Evolutionary conservation across 2,888 invertebrate genomes (phyloP).

Genomic region (Cyclophora albipunctata): DNA sequence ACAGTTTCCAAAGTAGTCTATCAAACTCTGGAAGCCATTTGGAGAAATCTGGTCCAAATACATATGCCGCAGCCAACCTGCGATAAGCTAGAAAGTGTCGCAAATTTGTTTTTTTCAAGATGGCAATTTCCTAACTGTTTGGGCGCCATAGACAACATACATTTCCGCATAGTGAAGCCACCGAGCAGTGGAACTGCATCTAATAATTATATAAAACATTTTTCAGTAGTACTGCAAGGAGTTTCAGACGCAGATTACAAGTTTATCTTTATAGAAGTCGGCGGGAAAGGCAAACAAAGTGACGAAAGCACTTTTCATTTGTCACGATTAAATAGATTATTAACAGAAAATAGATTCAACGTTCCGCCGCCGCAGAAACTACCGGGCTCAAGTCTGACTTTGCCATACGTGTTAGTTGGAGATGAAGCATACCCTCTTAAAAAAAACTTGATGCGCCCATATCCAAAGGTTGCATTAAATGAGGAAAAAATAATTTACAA

Average conservation of each 20-base stretch:
- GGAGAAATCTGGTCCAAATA: constrained; percentile 3
- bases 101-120: constrained; percentile 8
- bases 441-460: constrained; percentile 17
- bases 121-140: constrained; percentile 18
- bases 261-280: constrained; percentile 6
- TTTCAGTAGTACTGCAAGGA: constrained; percentile 6
- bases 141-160: constrained; percentile 18
- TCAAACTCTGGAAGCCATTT: constrained; percentile 7
- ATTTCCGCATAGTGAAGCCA: constrained; percentile 2
- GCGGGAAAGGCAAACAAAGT: neutral
- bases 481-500: constrained; percentile 14
- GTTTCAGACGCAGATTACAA: constrained; percentile 14
- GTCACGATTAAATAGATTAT: too few relatives aligned
- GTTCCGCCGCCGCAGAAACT: constrained; percentile 10
- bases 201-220: neutral
- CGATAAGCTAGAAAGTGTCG: constrained; percentile 3
- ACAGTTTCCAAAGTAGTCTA: constrained; percentile 7
- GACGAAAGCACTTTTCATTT: too few relatives aligned
- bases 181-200: neutral
- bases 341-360: constrained; percentile 3
- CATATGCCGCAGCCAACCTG: constrained; percentile 8
- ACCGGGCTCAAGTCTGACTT: constrained; percentile 12
- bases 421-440: constrained; percentile 22
- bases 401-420: constrained; percentile 19
- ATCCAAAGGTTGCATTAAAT: constrained; percentile 6